Percentiles rank a stretch among this genome's conserved stretches.
phyloP scores from a whole-genome alignment of 2,113 vertebrate species.

The Prinia subflava region DNA sequence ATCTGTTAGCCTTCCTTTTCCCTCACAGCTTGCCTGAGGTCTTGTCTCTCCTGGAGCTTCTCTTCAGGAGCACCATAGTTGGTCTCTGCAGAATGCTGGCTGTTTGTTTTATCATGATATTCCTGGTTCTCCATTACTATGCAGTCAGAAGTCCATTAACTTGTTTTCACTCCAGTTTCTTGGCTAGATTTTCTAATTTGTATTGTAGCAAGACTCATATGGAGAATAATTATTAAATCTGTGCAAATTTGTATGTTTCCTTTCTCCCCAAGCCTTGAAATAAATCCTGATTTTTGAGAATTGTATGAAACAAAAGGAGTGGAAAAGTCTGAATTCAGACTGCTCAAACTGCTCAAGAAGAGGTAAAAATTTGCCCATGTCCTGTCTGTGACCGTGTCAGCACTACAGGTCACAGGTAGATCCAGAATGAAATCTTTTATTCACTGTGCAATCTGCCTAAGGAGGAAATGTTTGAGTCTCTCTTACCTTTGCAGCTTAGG shows the following conservation, averaged over 20 bases:
- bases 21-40: background rate
- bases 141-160: background rate
- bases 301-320: background rate
- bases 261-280: background rate
- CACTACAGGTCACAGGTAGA: background rate
- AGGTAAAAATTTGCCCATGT: background rate
- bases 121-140: background rate
- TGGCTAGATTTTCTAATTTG: background rate
- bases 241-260: background rate
- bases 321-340: background rate
- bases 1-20: background rate
- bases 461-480: background rate
- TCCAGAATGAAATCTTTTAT: background rate
- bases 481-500: background rate
- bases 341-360: background rate
- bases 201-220: background rate
- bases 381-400: rapidly evolving
- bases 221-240: background rate
- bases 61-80: background rate
- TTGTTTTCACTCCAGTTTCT: background rate
- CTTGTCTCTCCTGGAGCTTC: background rate
- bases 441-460: background rate
- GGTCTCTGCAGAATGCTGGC: background rate
- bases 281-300: background rate
- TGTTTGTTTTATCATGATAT: background rate